Evolutionary conservation across 2,888 invertebrate genomes (phyloP).

Genomic region (Cephus rjabovi): DNA sequence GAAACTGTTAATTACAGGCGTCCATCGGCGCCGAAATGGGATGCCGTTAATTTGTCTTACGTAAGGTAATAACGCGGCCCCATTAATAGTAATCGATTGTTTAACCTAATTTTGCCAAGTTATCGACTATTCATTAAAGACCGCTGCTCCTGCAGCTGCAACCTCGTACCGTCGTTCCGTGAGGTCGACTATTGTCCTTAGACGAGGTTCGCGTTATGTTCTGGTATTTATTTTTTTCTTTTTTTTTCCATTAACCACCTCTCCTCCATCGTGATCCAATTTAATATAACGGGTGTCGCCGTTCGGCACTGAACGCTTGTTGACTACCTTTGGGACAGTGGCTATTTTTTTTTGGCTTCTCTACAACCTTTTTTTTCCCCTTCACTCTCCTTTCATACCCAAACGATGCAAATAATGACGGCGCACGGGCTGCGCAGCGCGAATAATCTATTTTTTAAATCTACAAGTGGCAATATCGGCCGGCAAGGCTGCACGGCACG

Average conservation of each 20-base stretch:
- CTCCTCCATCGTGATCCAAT: neutral
- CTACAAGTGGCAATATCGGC: neutral
- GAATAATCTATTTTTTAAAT: conserved; percentile 8
- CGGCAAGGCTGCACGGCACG: neutral
- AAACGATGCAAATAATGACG: neutral
- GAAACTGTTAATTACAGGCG: neutral
- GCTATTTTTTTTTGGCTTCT: no score
- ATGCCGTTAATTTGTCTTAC: neutral
- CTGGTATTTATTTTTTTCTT: neutral
- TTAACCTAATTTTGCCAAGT: neutral
- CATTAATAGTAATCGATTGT: neutral
- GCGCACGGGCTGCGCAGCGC: neutral
- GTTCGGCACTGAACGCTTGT: no score
- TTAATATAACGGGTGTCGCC: neutral
- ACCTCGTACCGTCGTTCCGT: neutral
- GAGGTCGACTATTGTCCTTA: neutral
- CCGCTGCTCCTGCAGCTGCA: neutral
- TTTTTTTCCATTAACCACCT: neutral
- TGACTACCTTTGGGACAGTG: neutral
- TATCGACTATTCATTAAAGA: neutral
- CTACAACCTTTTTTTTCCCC: no score
- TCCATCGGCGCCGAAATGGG: neutral
- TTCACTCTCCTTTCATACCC: neutral
- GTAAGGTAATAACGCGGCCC: neutral
- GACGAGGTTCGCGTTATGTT: neutral